These are phyloP conservation scores for Sula dactylatra DNA, from an alignment of 2,113 vertebrate species.

Conservation along the genomic window DNA sequence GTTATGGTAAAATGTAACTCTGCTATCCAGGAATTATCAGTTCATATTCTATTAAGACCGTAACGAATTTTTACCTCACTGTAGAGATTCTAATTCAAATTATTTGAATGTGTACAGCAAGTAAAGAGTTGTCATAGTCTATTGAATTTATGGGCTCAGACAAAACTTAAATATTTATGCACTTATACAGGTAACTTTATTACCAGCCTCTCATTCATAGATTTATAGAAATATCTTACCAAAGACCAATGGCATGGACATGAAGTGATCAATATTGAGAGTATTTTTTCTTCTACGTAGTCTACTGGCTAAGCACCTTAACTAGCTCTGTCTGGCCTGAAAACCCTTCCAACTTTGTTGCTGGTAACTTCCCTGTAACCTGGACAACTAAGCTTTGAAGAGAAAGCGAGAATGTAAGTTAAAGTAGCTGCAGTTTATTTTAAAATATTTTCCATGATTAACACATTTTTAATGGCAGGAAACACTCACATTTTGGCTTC, in stretches of 20 bases:
- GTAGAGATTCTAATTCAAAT: neutral
- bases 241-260: neutral
- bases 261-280: neutral
- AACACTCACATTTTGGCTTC: constrained; percentile 31
- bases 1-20: neutral
- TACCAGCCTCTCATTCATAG: neutral
- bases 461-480: constrained; percentile 37
- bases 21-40: neutral
- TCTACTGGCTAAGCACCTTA: neutral
- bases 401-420: constrained; percentile 20
- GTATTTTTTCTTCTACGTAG: neutral
- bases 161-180: neutral
- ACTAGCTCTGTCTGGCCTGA: neutral
- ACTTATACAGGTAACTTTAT: neutral
- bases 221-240: neutral
- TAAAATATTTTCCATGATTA: constrained; percentile 35
- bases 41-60: neutral
- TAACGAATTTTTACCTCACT: neutral
- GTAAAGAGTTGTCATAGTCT: neutral
- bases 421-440: constrained; percentile 13
- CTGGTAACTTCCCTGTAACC: constrained; percentile 25
- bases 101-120: neutral
- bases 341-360: constrained; percentile 1
- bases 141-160: neutral
- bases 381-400: constrained; percentile 12